Evolutionary conservation across 2,888 invertebrate genomes (phyloP).

Genomic region (Ormyrus nitidulus): DNA sequence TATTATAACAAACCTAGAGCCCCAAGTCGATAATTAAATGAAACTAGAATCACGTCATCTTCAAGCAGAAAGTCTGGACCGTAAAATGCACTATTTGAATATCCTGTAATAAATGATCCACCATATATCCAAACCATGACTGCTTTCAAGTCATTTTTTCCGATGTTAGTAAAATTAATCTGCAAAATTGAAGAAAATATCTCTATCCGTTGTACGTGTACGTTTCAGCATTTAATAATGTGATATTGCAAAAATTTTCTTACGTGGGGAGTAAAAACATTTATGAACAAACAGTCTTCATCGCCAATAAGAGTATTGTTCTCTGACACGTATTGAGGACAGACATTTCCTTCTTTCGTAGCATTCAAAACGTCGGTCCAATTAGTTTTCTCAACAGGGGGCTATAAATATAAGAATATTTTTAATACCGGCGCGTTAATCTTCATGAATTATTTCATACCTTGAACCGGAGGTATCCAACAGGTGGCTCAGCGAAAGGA

Average conservation of each 20-base stretch:
- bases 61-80: slow-evolving; percentile 39
- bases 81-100: background rate
- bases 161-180: background rate
- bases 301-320: slow-evolving; percentile 26
- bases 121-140: slow-evolving; percentile 46
- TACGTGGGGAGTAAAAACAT: slow-evolving; percentile 61
- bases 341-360: slow-evolving; percentile 39
- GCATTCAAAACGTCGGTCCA: slow-evolving; percentile 55
- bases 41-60: slow-evolving; percentile 33
- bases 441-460: no score
- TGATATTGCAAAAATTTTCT: background rate
- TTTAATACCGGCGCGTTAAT: no score
- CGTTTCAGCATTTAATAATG: background rate
- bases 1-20: slow-evolving; percentile 24
- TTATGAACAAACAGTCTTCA: slow-evolving; percentile 59
- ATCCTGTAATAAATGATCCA: slow-evolving; percentile 10
- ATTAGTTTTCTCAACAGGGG: slow-evolving; percentile 53
- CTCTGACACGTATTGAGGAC: slow-evolving; percentile 43
- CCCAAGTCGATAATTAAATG: slow-evolving; percentile 39
- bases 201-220: background rate
- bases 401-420: slow-evolving; percentile 37
- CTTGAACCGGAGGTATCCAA: no score
- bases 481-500: no score
- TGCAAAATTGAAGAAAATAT: background rate
- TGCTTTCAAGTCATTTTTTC: slow-evolving; percentile 8